phyloP scores from a whole-genome alignment of 2,888 invertebrate genomes.

The Coleophora deauratella region DNA sequence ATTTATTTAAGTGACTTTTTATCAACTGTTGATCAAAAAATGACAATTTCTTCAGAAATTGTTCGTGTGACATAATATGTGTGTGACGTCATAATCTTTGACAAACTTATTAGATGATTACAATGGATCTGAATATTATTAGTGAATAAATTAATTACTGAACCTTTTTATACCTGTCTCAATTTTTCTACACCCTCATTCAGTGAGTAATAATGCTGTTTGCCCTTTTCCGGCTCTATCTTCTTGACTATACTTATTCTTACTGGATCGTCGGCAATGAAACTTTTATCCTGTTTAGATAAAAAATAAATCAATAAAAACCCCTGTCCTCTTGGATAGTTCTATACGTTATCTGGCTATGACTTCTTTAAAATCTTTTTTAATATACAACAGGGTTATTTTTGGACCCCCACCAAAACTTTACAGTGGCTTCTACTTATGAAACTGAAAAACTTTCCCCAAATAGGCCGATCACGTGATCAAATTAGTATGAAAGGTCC shows the following conservation, averaged over 20 bases:
- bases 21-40: neutral
- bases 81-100: neutral
- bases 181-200: conserved; percentile 54
- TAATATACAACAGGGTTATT: neutral
- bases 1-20: neutral
- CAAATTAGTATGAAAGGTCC: too few species aligned
- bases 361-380: neutral
- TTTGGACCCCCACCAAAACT: too few species aligned
- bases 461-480: too few species aligned
- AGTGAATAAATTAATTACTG: neutral
- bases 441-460: neutral
- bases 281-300: conserved; percentile 18
- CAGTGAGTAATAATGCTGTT: conserved; percentile 38
- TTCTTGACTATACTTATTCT: conserved; percentile 36
- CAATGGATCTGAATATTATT: neutral
- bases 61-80: neutral
- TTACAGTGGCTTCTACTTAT: too few species aligned
- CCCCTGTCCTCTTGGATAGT: neutral
- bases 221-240: conserved; percentile 44
- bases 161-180: conserved; percentile 35
- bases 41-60: neutral
- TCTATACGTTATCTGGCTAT: neutral
- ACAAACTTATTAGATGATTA: neutral
- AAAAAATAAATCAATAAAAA: neutral
- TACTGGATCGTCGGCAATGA: conserved; percentile 36